These are phyloP conservation scores for Petrolisthes cinctipes DNA, from an alignment of 2,888 invertebrate genomes.

Conservation along the genomic window DNA sequence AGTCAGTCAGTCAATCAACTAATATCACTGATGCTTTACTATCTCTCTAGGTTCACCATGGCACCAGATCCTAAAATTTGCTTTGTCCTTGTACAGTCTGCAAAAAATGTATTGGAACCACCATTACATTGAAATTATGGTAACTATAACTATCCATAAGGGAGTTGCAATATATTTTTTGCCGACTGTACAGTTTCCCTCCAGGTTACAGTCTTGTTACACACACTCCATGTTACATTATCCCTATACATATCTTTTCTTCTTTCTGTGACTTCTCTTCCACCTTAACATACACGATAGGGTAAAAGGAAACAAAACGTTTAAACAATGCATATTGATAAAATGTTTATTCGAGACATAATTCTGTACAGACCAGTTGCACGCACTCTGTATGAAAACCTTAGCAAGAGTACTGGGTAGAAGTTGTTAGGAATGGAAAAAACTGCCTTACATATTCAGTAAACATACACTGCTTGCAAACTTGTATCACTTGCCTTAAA, in stretches of 20 bases:
- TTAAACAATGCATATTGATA: constrained; percentile 61
- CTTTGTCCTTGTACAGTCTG: too few species aligned
- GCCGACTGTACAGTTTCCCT: too few species aligned
- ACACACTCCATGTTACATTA: too few species aligned
- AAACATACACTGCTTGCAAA: constrained; percentile 45
- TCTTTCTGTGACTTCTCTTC: too few species aligned
- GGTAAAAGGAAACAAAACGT: constrained; percentile 41
- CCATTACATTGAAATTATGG: too few species aligned
- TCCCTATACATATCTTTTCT: too few species aligned
- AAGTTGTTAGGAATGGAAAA: constrained; percentile 53
- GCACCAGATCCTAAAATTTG: too few species aligned
- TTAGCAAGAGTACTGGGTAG: constrained; percentile 55
- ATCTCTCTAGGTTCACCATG: too few species aligned
- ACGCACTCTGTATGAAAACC: constrained; percentile 58
- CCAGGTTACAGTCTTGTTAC: too few species aligned
- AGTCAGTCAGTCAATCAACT: too few species aligned
- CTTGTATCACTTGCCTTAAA: constrained; percentile 52
- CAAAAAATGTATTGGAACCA: too few species aligned
- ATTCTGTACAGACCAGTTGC: constrained; percentile 59
- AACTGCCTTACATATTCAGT: constrained; percentile 46
- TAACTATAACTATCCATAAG: background rate
- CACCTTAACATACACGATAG: background rate
- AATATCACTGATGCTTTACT: too few species aligned
- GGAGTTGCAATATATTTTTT: background rate
- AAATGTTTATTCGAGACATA: constrained; percentile 61